Evolutionary conservation across 2,113 vertebrate species (phyloP), one percentile per base, ranked within the genome.

Genomic region (Protobothrops flavoviridis): DNA sequence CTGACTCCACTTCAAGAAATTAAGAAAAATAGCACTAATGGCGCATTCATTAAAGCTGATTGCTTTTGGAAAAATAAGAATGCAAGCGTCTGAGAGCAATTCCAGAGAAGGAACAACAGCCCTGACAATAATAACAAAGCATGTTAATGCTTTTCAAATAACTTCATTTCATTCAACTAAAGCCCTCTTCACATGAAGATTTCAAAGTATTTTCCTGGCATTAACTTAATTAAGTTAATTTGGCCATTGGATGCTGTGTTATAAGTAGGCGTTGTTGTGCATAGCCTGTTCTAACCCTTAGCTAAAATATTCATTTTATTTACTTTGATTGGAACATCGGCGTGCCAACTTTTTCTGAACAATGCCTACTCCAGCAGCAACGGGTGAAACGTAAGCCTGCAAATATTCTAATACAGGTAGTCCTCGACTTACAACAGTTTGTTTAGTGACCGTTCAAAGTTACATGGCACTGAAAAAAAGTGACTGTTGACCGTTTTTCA

Each of bases 221-320:
- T 86, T 85, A 61, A 90, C 45, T 90, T 93, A 90, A 86, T 93
- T 86, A 93, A 90, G 64, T 43, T 61, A 21, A 55, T 64, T 90
- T 48, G 29, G 45, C 69, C 45, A 43, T 90, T 45, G 92, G 88
- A 90, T 45, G 52, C 5, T 89, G 53, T 57, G 87, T 59, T 39
- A 33, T n/a, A 90, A 50, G 53, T 15, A 53, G 48, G 59, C n/a
- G 26, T 89, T 29, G 9, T 74, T 55, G 17, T 23, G 11, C 5
- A 6, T 4, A 85, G 26, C 26, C 29, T 23, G 33, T 85, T 26
- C 88, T 13, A 17, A 59, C 20, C 21, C 53, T 33, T 48, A 48
- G 12, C 29, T 74, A 50, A 55, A 26, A 33, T 11, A 26, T 24
- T 43, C 12, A 5, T 52, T 81, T 53, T 59, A 57, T 45, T 90